Percentiles rank a stretch among this genome's conserved stretches.
These are phyloP conservation scores for Pyrocoelia pectoralis DNA, from an alignment of 2,888 invertebrate genomes.

Conservation along the genomic window DNA sequence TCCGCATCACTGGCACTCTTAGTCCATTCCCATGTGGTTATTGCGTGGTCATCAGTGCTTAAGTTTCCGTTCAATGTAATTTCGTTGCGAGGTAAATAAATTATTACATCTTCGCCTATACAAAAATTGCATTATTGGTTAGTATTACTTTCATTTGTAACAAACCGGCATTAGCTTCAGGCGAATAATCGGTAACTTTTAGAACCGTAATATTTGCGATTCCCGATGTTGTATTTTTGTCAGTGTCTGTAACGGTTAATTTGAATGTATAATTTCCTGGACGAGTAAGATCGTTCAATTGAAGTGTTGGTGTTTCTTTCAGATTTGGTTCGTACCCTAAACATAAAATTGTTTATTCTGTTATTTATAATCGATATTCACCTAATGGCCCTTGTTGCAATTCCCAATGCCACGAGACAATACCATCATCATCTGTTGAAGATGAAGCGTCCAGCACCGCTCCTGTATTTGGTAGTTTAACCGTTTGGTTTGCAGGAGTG, in stretches of 20 bases:
- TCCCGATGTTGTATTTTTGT: conserved; percentile 85
- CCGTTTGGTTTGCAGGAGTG: conserved; percentile 83
- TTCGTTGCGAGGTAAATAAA: conserved; percentile 86
- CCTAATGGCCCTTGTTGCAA: conserved; percentile 82
- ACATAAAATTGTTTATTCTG: conserved; percentile 4
- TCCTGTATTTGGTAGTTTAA: conserved; percentile 88
- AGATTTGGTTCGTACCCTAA: conserved; percentile 81
- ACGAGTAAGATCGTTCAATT: conserved; percentile 81
- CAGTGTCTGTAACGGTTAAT: conserved; percentile 90
- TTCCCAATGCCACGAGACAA: conserved; percentile 93
- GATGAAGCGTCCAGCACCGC: conserved; percentile 85
- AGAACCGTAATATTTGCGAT: conserved; percentile 89
- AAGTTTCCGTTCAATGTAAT: conserved; percentile 82
- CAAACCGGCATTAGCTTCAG: conserved; percentile 88
- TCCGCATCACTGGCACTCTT: conserved; percentile 87
- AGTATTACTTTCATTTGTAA: neutral
- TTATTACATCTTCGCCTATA: conserved; percentile 83
- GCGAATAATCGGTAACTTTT: conserved; percentile 93
- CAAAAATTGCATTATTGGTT: conserved; percentile 20
- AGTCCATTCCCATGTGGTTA: conserved; percentile 95
- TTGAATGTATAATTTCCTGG: conserved; percentile 92
- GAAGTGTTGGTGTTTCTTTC: conserved; percentile 82
- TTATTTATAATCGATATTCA: too few relatives aligned
- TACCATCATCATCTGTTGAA: conserved; percentile 78
- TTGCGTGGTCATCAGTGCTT: conserved; percentile 93